phyloP scores from a whole-genome alignment of 2,797 vertebrate species.

The Limnodromus scolopaceus region DNA sequence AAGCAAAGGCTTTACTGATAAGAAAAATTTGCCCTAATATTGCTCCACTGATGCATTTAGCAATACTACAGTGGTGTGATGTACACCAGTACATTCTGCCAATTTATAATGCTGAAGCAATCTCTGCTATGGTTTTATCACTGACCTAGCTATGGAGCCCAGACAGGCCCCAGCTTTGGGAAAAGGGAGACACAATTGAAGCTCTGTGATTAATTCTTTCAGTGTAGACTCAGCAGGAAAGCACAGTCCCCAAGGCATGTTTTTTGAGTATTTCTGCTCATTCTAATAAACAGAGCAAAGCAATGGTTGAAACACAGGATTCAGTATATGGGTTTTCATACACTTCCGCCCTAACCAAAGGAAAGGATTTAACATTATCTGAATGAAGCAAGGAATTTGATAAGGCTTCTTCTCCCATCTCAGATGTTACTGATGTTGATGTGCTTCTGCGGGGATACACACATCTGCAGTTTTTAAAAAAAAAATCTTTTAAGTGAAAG shows the following conservation, averaged over 20 bases:
- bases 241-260: background rate
- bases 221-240: background rate
- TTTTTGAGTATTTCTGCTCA: background rate
- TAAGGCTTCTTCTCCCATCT: background rate
- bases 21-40: background rate
- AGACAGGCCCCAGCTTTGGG: background rate
- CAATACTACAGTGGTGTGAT: background rate
- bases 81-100: background rate
- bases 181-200: background rate
- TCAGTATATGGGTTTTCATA: background rate
- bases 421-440: background rate
- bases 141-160: background rate
- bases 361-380: background rate
- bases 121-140: background rate
- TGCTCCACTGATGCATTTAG: background rate
- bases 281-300: background rate
- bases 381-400: background rate
- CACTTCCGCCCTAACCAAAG: fast-evolving
- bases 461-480: background rate
- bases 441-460: background rate
- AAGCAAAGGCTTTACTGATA: background rate
- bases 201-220: background rate
- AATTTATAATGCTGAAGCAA: background rate
- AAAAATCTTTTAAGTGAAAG: background rate
- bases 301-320: background rate